Base-by-base conservation (phyloP, 2,888 invertebrate genomes). In the Tethea ocularis region DNA sequence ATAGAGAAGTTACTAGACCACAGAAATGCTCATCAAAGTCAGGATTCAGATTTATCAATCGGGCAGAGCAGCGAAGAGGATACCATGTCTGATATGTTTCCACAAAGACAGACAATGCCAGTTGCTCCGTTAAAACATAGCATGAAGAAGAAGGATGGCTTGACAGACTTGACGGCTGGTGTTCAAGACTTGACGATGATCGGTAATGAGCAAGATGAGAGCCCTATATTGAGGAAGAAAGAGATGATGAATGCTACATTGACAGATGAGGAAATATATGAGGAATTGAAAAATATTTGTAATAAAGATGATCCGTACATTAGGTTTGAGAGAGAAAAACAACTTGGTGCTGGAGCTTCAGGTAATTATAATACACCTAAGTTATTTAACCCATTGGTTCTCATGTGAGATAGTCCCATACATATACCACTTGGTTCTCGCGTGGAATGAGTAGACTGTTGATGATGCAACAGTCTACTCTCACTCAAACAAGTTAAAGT, bases 331-430 rank as follows among this genome's bases (percentile, higher is more conserved):
- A 95, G 96, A 66, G 94, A 96, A 66, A 96, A 96, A 79, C 97
- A 98, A 84, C 95, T 98, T 56, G 98, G 98, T 57, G 96, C 97
- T 29, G 98, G 98, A 15, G 98, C 98, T 52, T 98, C 98, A 36
- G 93, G 93, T 93, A 83, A 70, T 33, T 36, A 51, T 29, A 51
- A 54, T 3, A 52, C 52, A 52, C 23, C 51, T 29, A 55, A n/a
- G n/a, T 52, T 54, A 61, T 56, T 54, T 29, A 29, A 52, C n/a
- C n/a, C n/a, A n/a, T n/a, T n/a, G n/a, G n/a, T n/a, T n/a, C n/a
- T n/a, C n/a, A n/a, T n/a, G n/a, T n/a, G n/a, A n/a, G n/a, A n/a
- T n/a, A n/a, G n/a, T n/a, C n/a, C n/a, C n/a, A n/a, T n/a, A n/a
- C n/a, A n/a, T n/a, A n/a, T n/a, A n/a, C n/a, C n/a, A n/a, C n/a